Percentiles rank a stretch among this genome's conserved stretches.
Evolutionary conservation across 2,797 vertebrate genomes (phyloP).

Genomic region (Glyptemys insculpta): DNA sequence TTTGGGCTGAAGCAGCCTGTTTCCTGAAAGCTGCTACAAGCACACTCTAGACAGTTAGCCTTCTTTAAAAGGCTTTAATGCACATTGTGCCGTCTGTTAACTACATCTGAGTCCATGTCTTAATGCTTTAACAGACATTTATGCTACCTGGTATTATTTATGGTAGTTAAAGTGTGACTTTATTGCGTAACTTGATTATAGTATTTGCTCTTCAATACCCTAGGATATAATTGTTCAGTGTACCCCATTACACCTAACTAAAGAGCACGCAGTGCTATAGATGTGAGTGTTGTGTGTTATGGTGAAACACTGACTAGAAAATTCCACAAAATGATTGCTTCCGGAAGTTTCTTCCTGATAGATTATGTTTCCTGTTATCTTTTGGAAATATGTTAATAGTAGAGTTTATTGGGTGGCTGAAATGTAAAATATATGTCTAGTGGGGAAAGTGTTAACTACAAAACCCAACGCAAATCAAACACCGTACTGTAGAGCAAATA

Average conservation of each 20-base stretch:
- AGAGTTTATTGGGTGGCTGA: background rate
- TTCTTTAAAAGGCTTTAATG: background rate
- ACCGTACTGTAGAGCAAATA: background rate
- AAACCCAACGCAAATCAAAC: background rate
- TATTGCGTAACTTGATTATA: background rate
- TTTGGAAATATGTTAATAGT: background rate
- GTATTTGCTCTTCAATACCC: background rate
- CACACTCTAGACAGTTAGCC: background rate
- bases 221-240: background rate
- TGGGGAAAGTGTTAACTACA: background rate
- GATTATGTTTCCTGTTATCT: background rate
- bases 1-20: background rate
- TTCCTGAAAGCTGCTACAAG: background rate
- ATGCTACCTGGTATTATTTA: conserved; percentile 9
- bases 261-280: background rate
- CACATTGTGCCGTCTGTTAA: background rate
- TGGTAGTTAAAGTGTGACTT: background rate
- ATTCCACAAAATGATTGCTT: background rate
- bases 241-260: background rate
- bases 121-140: background rate
- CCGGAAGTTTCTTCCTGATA: background rate
- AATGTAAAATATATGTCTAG: fast-evolving
- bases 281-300: fast-evolving
- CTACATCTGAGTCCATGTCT: background rate
- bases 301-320: background rate